Base-by-base conservation (phyloP, 2,113 vertebrate genomes). In the Nothobranchius kuhntae region DNA sequence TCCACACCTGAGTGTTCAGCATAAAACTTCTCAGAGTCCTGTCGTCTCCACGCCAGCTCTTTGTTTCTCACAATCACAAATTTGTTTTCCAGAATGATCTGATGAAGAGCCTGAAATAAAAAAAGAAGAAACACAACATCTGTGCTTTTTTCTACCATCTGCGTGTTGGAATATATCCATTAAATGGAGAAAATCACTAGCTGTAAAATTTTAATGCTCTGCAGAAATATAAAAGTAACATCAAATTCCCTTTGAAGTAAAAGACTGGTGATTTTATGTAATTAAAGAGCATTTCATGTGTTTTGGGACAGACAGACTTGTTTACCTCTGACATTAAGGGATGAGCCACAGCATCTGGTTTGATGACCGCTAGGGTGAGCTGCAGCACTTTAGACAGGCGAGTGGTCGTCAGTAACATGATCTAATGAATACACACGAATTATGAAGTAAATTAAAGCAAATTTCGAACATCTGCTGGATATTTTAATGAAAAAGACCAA, bases 341-440 rank as follows among this genome's bases (percentile, higher is more conserved):
- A 78, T 98, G 95, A 17, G 97, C 96, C 0, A 94, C 91, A 0
- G 95, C 96, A 57, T 99, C 96, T 0, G 96, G 97, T 74, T 98
- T 98, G 61, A 97, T 91, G 60, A 97, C 82, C 57, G 96, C 96
- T 63, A 98, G 91, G 7, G 96, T 98, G 76, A 98, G 93, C 91
- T 96, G 95, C 73, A 98, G 93, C 9, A 83, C 92, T 75, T 70
- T 92, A 40, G 84, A 81, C 72, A 87, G 76, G n/a, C 89, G 61
- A 14, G 47, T 7, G 5, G 63, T 48, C 9, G 80, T 86, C 6
- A 86, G 44, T 0, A 77, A 21, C 91, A 92, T 91, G 2, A 1
- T 21, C 78, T 78, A 14, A n/a, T 12, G 13, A 9, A 59, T 10
- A 15, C 14, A 55, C 3, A 55, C 30, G 36, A 3, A 4, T 50